Evolutionary conservation across 2,113 vertebrate genomes (phyloP).

Genomic region (Bambusicola thoracicus): DNA sequence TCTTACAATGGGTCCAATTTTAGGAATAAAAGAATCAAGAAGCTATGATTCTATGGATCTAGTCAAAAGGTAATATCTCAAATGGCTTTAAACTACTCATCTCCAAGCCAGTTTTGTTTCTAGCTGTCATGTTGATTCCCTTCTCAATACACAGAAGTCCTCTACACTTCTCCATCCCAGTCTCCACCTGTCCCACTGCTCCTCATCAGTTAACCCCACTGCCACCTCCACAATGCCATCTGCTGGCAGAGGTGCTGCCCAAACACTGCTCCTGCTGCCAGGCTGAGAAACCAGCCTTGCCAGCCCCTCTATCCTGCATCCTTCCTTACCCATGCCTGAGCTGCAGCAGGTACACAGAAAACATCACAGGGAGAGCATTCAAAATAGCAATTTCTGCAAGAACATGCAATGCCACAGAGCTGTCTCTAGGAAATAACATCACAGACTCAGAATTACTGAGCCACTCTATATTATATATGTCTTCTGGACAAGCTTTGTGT

Average conservation of each 20-base stretch:
- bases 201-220: background rate
- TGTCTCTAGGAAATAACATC: background rate
- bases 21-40: fast-evolving
- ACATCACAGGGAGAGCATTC: too few relatives aligned
- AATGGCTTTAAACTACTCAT: background rate
- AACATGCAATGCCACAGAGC: background rate
- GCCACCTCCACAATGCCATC: background rate
- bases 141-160: background rate
- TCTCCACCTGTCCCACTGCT: background rate
- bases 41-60: background rate
- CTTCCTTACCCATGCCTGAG: background rate
- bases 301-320: fast-evolving
- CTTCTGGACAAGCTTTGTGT: background rate
- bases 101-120: background rate
- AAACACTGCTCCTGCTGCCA: too few relatives aligned
- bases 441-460: background rate
- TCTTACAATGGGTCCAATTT: background rate
- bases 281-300: background rate
- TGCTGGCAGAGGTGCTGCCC: background rate
- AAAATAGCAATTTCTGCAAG: background rate
- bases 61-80: background rate
- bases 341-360: background rate
- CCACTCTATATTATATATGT: background rate
- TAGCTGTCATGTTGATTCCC: background rate
- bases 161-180: background rate